Evolutionary conservation across 2,113 vertebrate genomes (phyloP), one percentile per base, ranked within the genome.

Genomic region (Indicator maculatus): DNA sequence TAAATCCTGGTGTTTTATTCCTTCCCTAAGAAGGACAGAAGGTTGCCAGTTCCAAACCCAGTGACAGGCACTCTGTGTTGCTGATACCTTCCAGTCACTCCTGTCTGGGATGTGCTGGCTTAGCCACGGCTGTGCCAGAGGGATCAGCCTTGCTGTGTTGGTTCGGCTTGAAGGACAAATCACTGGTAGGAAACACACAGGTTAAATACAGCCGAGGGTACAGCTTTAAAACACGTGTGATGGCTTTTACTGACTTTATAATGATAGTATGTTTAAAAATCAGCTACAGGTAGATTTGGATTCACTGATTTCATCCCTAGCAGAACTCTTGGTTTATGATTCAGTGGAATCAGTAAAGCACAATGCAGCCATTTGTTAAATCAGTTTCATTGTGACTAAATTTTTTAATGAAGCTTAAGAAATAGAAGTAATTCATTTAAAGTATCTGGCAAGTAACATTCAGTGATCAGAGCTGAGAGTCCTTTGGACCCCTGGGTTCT

Each of bases 21-120:
- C 11, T 50, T 21, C 21, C 44, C 16, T 16, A 6, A 12, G 7
- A 26, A 59, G 14, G 8, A 16, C 26, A 61, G 50, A 47, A 39
- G 21, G 21, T 31, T 75, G 28, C 67, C 41, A 45, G 21, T 33
- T 66, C 5, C 3, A 17, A 59, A 12, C 23, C 23, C 53, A 16
- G 3, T 3, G 16, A 27, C 45, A 67, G 41, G 28, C 15, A 58
- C 55, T 0, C 0, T 28, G 38, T 72, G 31, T 56, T 84, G 64
- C 19, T 0, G 9, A 3, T 19, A 24, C 8, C 50, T 59, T 69
- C 41, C 60, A 26, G 20, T 45, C 77, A 11, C 11, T 86, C n/a
- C 2, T 1, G 5, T 27, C 39, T 28, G 60, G 58, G 59, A 9
- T 0, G 0, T 33, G 5, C 18, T 44, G 1, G 39, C 63, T 61